These are phyloP conservation scores for Antechinus stuartii DNA, from an alignment of 2,113 vertebrate species.

Conservation along the genomic window DNA sequence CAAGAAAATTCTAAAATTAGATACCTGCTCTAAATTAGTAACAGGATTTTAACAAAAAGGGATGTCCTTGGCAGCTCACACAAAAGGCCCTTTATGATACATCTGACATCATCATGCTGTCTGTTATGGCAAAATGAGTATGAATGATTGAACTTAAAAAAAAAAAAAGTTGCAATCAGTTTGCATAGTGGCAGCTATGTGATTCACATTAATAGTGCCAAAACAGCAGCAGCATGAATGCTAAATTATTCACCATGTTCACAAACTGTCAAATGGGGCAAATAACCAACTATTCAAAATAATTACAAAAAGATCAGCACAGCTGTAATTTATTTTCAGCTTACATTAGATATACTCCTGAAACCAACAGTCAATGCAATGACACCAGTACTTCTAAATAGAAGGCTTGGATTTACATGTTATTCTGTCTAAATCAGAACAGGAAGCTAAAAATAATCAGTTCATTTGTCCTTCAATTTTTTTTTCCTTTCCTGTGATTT, in stretches of 20 bases:
- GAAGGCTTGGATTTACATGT: slow-evolving; percentile 67
- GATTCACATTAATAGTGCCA: slow-evolving; percentile 78
- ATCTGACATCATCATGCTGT: slow-evolving; percentile 66
- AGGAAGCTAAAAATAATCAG: slow-evolving; percentile 33
- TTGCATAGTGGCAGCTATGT: slow-evolving; percentile 74
- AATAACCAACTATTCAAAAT: slow-evolving; percentile 83
- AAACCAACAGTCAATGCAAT: slow-evolving; percentile 68
- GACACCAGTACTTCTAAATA: slow-evolving; percentile 62
- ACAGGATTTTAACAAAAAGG: slow-evolving; percentile 60
- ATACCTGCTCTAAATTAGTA: slow-evolving; percentile 63
- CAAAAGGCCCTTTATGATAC: slow-evolving; percentile 67
- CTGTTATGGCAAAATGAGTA: slow-evolving; percentile 59
- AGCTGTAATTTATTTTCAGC: slow-evolving; percentile 82
- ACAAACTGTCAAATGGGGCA: slow-evolving; percentile 83
- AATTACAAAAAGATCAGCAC: slow-evolving; percentile 78
- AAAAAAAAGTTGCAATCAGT: slow-evolving; percentile 68
- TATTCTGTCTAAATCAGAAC: slow-evolving; percentile 63
- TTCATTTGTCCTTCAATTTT: slow-evolving; percentile 69
- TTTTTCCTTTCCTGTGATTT: slow-evolving; percentile 39
- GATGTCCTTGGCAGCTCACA: slow-evolving; percentile 32
- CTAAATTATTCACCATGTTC: slow-evolving; percentile 84
- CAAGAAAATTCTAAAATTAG: slow-evolving; percentile 80
- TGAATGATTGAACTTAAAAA: slow-evolving; percentile 69
- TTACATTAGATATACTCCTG: slow-evolving; percentile 69
- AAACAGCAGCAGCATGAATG: slow-evolving; percentile 81